phyloP scores from a whole-genome alignment of 1,140 invertebrate genomes.

The Paramacrobiotus metropolitanus region DNA sequence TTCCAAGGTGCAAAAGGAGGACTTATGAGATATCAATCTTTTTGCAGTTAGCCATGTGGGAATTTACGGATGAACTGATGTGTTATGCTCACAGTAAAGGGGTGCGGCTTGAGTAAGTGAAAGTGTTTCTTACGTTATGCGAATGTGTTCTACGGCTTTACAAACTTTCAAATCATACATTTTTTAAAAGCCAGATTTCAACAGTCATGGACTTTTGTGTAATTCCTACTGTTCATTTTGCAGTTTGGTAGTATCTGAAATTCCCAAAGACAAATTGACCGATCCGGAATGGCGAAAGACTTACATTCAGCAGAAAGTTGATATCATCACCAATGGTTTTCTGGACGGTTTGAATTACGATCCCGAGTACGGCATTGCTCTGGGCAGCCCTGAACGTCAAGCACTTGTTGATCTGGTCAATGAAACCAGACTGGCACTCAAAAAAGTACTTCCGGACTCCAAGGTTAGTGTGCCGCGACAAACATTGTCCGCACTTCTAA shows the following conservation, averaged over 20 bases:
- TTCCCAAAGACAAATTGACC: slow-evolving; percentile 14
- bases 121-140: slow-evolving; percentile 14
- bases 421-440: slow-evolving; percentile 17
- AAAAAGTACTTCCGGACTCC: slow-evolving; percentile 14
- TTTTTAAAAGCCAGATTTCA: no score
- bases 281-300: slow-evolving; percentile 13
- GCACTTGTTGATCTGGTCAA: slow-evolving; percentile 18
- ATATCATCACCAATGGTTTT: slow-evolving; percentile 16
- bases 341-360: slow-evolving; percentile 27
- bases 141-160: background rate
- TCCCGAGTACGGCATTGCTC: slow-evolving; percentile 20
- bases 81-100: slow-evolving; percentile 20
- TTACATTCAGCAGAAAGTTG: slow-evolving; percentile 20
- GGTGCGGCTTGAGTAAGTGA: slow-evolving; percentile 14
- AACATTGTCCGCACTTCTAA: background rate
- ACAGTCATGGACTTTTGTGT: no score
- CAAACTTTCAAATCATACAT: no score
- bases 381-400: slow-evolving; percentile 14
- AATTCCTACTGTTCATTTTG: no score
- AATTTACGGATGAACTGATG: slow-evolving; percentile 20
- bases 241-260: slow-evolving; percentile 11
- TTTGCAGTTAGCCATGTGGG: slow-evolving; percentile 16
- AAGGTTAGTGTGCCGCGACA: slow-evolving; percentile 15
- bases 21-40: no score
- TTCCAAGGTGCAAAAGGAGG: no score